Percentiles rank a stretch among this genome's conserved stretches.
Evolutionary conservation across 2,888 invertebrate species (phyloP).

Genomic region (Globia sparganii): DNA sequence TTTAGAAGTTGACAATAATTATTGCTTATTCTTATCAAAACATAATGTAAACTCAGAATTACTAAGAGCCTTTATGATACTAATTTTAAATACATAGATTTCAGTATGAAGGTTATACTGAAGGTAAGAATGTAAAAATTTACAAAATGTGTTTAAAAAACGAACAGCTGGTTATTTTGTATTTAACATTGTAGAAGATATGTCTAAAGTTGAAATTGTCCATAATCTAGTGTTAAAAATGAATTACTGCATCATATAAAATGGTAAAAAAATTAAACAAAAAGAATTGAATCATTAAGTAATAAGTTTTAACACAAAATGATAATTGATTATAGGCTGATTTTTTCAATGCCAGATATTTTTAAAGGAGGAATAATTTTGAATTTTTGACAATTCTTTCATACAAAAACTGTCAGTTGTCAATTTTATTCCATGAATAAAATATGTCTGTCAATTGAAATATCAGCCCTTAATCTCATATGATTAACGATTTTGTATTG

Average conservation of each 20-base stretch:
- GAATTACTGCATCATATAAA: background rate
- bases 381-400: too few relatives aligned
- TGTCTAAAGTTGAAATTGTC: background rate
- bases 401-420: too few relatives aligned
- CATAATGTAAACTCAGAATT: background rate
- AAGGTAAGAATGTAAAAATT: constrained; percentile 14
- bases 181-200: background rate
- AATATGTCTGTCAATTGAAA: too few relatives aligned
- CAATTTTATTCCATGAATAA: too few relatives aligned
- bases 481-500: constrained; percentile 15
- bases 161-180: constrained; percentile 43
- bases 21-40: constrained; percentile 28
- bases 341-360: too few relatives aligned
- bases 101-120: constrained; percentile 13
- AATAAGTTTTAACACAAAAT: background rate
- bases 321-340: background rate
- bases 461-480: too few relatives aligned
- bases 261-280: background rate
- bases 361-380: too few relatives aligned
- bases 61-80: background rate
- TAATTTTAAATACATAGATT: constrained; percentile 9
- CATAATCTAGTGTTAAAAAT: background rate
- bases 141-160: constrained; percentile 5
- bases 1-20: constrained; percentile 28
- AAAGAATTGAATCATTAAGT: too few relatives aligned